Evolutionary conservation across 37 sponge, comb jelly and placozoan species (phyloP).

Genomic region (Crambe crambe): DNA sequence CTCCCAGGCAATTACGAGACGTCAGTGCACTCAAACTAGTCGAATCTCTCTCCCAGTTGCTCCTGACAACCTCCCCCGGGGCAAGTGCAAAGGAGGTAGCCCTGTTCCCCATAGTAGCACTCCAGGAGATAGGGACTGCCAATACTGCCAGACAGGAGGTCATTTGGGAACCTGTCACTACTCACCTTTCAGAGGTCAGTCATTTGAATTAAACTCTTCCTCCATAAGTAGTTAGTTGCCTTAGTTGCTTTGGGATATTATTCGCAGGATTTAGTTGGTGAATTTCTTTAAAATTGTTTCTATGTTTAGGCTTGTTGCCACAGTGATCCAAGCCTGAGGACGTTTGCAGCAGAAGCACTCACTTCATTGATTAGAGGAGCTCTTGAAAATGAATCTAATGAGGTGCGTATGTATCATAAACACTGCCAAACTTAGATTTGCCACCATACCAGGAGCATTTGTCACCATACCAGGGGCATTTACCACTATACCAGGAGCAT

Average conservation of each 20-base stretch:
- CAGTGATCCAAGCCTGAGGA: conserved; percentile 33
- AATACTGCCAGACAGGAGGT: conserved; percentile 59
- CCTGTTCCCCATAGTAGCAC: conserved; percentile 72
- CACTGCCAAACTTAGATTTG: background rate
- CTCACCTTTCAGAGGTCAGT: conserved; percentile 70
- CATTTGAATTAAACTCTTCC: too few relatives aligned
- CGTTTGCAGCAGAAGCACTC: conserved; percentile 62
- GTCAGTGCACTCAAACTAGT: conserved; percentile 50
- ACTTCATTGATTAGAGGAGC: conserved; percentile 37
- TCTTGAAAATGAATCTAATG: conserved; percentile 28
- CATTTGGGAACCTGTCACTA: conserved; percentile 69
- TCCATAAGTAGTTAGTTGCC: background rate
- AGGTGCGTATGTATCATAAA: background rate
- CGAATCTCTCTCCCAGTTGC: conserved; percentile 63
- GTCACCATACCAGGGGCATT: background rate
- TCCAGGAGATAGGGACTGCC: conserved; percentile 65
- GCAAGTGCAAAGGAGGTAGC: conserved; percentile 48
- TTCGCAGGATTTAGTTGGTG: too few relatives aligned
- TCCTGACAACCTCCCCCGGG: conserved; percentile 26
- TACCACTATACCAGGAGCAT: background rate
- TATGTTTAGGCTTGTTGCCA: conserved; percentile 45
- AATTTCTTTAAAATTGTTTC: too few relatives aligned
- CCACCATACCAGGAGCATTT: background rate
- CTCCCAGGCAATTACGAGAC: conserved; percentile 63
- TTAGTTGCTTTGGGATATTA: too few relatives aligned